A percentile compares a stretch with the other conserved stretches of the same genome.
These are phyloP conservation scores for Galemys pyrenaicus DNA, from an alignment of 2,113 vertebrate genomes.

Conservation along the genomic window DNA sequence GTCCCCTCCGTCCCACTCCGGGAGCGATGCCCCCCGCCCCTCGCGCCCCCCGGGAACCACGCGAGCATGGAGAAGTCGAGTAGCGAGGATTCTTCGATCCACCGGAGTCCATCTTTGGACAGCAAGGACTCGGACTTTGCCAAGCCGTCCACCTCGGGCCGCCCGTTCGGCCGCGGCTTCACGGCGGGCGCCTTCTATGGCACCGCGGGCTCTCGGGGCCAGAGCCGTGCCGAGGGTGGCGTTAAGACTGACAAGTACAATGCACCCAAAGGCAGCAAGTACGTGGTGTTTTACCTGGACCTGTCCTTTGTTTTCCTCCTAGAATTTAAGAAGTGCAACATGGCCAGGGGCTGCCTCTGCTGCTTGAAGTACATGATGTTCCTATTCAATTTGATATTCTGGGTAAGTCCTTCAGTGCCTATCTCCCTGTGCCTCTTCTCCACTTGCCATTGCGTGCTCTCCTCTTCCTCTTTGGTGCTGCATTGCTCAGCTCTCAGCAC, in stretches of 20 bases:
- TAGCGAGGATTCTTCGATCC: constrained; percentile 99
- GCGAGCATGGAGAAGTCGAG: constrained; percentile 99
- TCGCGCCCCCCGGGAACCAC: constrained; percentile 80
- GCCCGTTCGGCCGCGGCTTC: constrained; percentile 94
- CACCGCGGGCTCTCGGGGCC: constrained; percentile 89
- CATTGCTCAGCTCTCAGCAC: constrained; percentile 71
- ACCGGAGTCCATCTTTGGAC: constrained; percentile 97
- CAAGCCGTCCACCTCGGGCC: constrained; percentile 94
- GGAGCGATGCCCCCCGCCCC: constrained; percentile 78
- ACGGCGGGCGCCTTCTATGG: constrained; percentile 98
- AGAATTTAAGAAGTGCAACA: constrained; percentile 99
- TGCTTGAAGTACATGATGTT: constrained; percentile 99
- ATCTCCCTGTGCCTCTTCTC: not conserved
- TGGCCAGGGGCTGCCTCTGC: constrained; percentile 98
- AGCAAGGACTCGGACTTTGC: constrained; percentile 96
- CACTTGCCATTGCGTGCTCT: not conserved
- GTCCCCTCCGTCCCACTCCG: constrained; percentile 24
- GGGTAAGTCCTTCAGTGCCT: constrained; percentile 92
- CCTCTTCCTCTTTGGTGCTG: constrained; percentile 47
- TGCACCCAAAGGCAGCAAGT: constrained; percentile 97
- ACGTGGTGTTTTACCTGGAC: constrained; percentile 99
- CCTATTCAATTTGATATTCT: constrained; percentile 99
- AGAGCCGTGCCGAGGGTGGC: constrained; percentile 83
- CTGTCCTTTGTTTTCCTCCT: constrained; percentile 99
- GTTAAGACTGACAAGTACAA: constrained; percentile 90